A percentile compares a stretch with the other conserved stretches of the same genome.
Conservation (phyloP, 2,888 invertebrate species). For the Cloeon dipterum region DNA sequence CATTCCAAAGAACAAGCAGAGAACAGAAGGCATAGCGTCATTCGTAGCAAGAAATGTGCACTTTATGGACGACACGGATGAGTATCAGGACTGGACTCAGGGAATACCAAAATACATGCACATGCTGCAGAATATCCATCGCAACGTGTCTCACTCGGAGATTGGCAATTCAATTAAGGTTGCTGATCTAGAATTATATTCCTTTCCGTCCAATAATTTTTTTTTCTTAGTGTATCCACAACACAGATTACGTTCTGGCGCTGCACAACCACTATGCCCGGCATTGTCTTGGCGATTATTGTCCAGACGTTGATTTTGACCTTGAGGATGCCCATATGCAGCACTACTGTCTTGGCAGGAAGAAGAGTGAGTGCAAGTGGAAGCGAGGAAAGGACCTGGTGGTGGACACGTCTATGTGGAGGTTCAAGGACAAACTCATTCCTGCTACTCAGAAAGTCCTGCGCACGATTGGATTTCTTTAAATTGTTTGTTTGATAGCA, state of each 20-base stretch:
- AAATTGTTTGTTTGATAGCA: too few species aligned
- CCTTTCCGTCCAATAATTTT: too few species aligned
- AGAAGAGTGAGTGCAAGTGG: conserved; percentile 63
- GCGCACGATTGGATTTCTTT: conserved; percentile 52
- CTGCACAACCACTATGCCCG: conserved; percentile 85
- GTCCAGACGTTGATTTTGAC: conserved; percentile 53
- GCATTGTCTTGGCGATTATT: conserved; percentile 67
- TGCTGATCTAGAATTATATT: too few species aligned
- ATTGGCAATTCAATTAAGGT: conserved; percentile 84
- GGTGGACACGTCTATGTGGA: conserved; percentile 71
- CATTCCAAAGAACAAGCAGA: too few species aligned
- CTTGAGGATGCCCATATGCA: conserved; percentile 87
- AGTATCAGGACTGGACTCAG: conserved; percentile 56
- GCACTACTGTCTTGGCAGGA: conserved; percentile 70
- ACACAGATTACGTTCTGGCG: conserved; percentile 68
- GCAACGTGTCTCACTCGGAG: conserved; percentile 76
- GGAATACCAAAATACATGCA: conserved; percentile 72
- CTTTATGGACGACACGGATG: conserved; percentile 68
- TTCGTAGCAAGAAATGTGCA: conserved; percentile 84
- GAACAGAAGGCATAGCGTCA: conserved; percentile 48
- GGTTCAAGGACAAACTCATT: conserved; percentile 55
- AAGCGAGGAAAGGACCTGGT: conserved; percentile 52
- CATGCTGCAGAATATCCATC: conserved; percentile 79
- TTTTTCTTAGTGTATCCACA: conserved; percentile 67
- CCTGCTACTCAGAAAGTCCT: conserved; percentile 39